A percentile compares a stretch with the other conserved stretches of the same genome.
Conservation (phyloP, 1,140 invertebrate genomes). For the Drosophila sp. region DNA sequence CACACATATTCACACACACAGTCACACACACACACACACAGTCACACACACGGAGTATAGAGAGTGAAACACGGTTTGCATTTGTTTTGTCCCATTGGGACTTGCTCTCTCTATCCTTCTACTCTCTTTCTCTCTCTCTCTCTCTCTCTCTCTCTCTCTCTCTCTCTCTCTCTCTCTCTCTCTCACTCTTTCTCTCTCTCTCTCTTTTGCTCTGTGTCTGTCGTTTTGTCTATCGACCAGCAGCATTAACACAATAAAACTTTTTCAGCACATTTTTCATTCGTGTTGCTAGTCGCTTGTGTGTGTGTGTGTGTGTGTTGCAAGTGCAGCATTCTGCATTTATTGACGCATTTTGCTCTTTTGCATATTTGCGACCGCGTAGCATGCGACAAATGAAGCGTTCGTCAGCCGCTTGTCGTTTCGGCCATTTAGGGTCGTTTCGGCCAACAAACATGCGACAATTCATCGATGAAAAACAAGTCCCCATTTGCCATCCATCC, state of each 20-base stretch:
- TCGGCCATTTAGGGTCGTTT: constrained; percentile 41
- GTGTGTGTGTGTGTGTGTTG: too few relatives aligned
- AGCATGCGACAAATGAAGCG: constrained; percentile 75
- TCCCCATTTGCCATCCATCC: constrained; percentile 23
- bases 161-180: too few relatives aligned
- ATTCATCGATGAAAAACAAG: constrained; percentile 61
- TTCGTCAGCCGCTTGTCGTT: constrained; percentile 28
- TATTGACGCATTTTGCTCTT: constrained; percentile 79
- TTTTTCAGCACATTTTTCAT: constrained; percentile 59
- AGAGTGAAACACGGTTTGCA: constrained; percentile 39
- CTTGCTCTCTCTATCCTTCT: neutral
- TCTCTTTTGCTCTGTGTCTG: neutral
- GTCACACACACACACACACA: too few relatives aligned
- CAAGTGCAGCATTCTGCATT: constrained; percentile 67
- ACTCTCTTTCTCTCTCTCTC: neutral
- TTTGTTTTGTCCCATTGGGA: constrained; percentile 69
- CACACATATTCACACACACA: too few relatives aligned
- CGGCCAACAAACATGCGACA: constrained; percentile 58
- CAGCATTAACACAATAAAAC: constrained; percentile 80
- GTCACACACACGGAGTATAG: constrained; percentile 17
- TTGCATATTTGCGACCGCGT: constrained; percentile 72
- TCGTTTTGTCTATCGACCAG: constrained; percentile 14
- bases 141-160: neutral
- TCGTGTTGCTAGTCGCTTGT: constrained; percentile 31
- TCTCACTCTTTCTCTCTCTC: neutral